phyloP scores from a whole-genome alignment of 2,888 invertebrate genomes.

The Cheilosia impressa region DNA sequence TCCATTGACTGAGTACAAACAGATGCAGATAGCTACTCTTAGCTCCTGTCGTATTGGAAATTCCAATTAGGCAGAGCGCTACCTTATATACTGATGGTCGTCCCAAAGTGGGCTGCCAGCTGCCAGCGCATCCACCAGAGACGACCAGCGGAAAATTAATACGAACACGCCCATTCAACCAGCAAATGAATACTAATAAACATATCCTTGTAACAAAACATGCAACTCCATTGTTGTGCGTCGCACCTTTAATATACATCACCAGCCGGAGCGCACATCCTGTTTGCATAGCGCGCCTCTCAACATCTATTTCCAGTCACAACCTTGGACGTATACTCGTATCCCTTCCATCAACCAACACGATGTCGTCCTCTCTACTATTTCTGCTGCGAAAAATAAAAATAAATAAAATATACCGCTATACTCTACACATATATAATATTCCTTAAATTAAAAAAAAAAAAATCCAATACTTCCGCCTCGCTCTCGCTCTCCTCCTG shows the following conservation, averaged over 20 bases:
- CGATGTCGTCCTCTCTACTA: conserved; percentile 16
- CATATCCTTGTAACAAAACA: conserved; percentile 73
- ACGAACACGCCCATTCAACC: conserved; percentile 67
- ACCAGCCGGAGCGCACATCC: conserved; percentile 53
- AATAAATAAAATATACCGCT: conserved; percentile 16
- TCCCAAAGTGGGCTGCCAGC: conserved; percentile 48
- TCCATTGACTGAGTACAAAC: conserved; percentile 1
- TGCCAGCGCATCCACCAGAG: conserved; percentile 45
- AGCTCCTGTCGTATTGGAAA: conserved; percentile 37
- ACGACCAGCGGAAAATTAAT: conserved; percentile 72
- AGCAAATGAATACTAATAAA: conserved; percentile 73
- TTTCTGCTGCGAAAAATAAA: conserved; percentile 34
- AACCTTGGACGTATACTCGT: conserved; percentile 64
- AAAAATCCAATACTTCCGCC: conserved; percentile 55
- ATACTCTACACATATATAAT: conserved; percentile 47
- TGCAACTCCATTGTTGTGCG: conserved; percentile 59
- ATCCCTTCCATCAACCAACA: conserved; percentile 39
- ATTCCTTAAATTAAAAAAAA: conserved; percentile 72
- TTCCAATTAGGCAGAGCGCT: conserved; percentile 58
- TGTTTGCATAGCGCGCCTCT: conserved; percentile 64
- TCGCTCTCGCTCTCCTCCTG: background rate
- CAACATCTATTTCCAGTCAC: conserved; percentile 67
- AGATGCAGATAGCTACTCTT: background rate
- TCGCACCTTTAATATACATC: conserved; percentile 64
- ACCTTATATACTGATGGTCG: background rate